Base-by-base conservation (phyloP, 2,797 vertebrate species). In the Garrulus glandarius region DNA sequence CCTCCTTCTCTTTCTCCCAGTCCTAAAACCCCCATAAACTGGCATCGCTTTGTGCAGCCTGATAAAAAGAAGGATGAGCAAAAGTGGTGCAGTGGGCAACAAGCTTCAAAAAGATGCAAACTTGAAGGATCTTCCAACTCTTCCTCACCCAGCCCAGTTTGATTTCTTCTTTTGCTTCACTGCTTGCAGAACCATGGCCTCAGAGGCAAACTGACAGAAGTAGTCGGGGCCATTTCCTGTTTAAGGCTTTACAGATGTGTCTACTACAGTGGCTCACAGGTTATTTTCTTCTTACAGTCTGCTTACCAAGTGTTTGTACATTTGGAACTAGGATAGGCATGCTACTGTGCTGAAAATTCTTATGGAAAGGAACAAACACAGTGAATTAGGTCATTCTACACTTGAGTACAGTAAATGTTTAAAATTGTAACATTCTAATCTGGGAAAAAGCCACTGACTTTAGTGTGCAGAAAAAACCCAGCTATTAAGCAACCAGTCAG, bases 371-470 rank as follows among this genome's bases (percentile, higher is more conserved):
- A 88, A 97, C 76, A 92, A 86, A 95, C 59, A 75, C 1, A 23
- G 37, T 65, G 79, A 96, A 89, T 89, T 86, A 93, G 69, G 92
- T 84, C 53, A 82, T 90, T 80, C 85, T 78, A 70, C 34, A 63
- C 43, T 55, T 68, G 9, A 92, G 22, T 41, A 84, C 46, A 63
- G 67, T 67, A 92, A 94, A 93, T 39, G 50, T 80, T 94, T 74
- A 72, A 95, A 95, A 92, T 68, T 46, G 2, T 90, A 80, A 64
- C 41, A 44, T 81, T 88, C 55, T 88, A 82, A 89, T 75, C 69
- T 72, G 65, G 47, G 60, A 74, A 87, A 74, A 95, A 89, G 72
- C 4, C 87, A 82, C 52, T 60, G 49, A 79, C 55, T 93, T 87
- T 36, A 84, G 13, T 3, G 14, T 11, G 27, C 47, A 81, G 59